phyloP scores from a whole-genome alignment of 2,113 vertebrate genomes.

The Pogona vitticeps region DNA sequence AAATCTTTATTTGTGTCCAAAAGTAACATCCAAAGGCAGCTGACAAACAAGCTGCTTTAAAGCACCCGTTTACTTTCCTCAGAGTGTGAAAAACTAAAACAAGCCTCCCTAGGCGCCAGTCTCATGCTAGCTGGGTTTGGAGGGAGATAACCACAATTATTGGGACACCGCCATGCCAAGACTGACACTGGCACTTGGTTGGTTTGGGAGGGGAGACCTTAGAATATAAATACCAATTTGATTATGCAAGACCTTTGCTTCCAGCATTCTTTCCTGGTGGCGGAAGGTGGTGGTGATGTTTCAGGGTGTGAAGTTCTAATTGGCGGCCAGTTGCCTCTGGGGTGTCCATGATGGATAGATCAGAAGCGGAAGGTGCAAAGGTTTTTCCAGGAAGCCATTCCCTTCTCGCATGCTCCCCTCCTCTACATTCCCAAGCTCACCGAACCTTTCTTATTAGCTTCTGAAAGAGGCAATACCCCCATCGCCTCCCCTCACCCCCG shows the following conservation, averaged over 20 bases:
- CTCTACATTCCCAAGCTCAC: slow-evolving; percentile 15
- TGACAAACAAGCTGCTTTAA: neutral
- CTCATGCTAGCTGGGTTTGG: neutral
- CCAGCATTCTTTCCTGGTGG: slow-evolving; percentile 58
- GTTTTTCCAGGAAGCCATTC: slow-evolving; percentile 13
- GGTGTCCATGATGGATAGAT: slow-evolving; percentile 66
- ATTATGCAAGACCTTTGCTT: slow-evolving; percentile 71
- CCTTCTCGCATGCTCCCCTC: neutral
- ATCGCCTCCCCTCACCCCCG: neutral
- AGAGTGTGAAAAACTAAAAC: neutral
- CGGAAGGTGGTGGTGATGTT: slow-evolving; percentile 17
- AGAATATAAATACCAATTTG: slow-evolving; percentile 72
- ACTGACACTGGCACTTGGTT: slow-evolving; percentile 35
- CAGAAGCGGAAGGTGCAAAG: slow-evolving; percentile 37
- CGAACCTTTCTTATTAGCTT: neutral
- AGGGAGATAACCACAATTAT: too few species aligned
- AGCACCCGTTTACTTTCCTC: neutral
- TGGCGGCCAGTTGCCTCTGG: slow-evolving; percentile 62
- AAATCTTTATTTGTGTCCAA: neutral
- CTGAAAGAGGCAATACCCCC: neutral
- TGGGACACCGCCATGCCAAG: neutral
- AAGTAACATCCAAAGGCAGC: neutral
- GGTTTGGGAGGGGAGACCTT: slow-evolving; percentile 38
- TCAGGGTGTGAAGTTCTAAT: slow-evolving; percentile 58
- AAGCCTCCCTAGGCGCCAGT: neutral